Base-by-base conservation (phyloP, 2,888 invertebrate genomes). In the Eristalinus aeneus region DNA sequence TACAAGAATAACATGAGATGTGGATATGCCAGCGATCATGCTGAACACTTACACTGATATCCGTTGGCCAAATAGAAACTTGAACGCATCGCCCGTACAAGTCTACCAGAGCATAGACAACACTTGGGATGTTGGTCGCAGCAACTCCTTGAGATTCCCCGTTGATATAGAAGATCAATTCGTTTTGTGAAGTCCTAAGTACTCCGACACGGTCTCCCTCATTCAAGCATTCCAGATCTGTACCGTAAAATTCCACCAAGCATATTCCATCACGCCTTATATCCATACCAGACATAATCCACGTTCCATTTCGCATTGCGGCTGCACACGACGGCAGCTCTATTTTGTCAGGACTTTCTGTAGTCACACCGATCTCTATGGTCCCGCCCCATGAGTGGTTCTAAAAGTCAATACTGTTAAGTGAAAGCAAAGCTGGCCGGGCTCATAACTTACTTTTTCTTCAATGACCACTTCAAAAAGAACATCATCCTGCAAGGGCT, bases 261-360 rank as follows among this genome's bases (percentile, higher is more conserved):
- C 96, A 95, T 32, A 95, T 94, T 1, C 98, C 98, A 93, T 98
- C 97, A 90, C 96, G 96, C 27, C 97, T 94, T 71, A 98, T 95
- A 53, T 97, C 96, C 88, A 95, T 96, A 31, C 97, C 97, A 2
- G 97, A 97, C 96, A 98, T 96, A 67, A 98, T 97, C 98, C 98
- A 98, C 87, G 97, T 96, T 88, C 96, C 96, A 90, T 95, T 95
- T 88, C 95, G 95, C 91, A 96, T 94, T 90, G 96, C 96, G 11
- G 96, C 96, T 9, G 97, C 97, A 90, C 96, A 96, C 8, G 96
- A 95, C 39, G 96, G 95, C 88, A 96, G 93, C 87, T 95, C 95
- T 85, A 96, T 92, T 65, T 94, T 94, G 68, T 95, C 94, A 10
- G 96, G 96, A 90, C 95, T 95, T 88, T 94, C 94, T 68, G 95